Evolutionary conservation across 1,140 invertebrate species (phyloP).

Genomic region (Eumaeus atala): DNA sequence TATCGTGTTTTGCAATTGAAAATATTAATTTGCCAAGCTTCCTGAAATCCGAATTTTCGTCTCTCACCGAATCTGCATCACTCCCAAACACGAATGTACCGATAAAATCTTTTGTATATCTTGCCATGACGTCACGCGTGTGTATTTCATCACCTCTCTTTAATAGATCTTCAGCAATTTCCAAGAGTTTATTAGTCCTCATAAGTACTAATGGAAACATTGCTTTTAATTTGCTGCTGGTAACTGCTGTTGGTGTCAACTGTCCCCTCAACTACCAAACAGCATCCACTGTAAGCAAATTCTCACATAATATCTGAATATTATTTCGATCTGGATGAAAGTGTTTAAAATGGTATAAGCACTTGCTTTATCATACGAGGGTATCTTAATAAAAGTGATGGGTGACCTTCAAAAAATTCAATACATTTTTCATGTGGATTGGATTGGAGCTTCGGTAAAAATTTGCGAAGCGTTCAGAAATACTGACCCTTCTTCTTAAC

Average conservation of each 20-base stretch:
- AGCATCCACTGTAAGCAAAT: no score
- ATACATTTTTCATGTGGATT: no score
- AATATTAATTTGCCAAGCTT: slow-evolving; percentile 20
- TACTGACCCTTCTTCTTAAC: no score
- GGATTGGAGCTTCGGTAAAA: no score
- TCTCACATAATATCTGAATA: no score
- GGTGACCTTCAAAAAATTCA: no score
- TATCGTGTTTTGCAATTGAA: slow-evolving; percentile 3
- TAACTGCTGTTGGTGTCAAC: slow-evolving; percentile 74
- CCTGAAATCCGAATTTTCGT: slow-evolving; percentile 21
- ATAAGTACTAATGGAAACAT: slow-evolving; percentile 58
- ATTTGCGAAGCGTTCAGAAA: no score
- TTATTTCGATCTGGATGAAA: no score
- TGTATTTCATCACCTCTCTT: slow-evolving; percentile 9
- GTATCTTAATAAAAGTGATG: no score
- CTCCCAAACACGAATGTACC: slow-evolving; percentile 20
- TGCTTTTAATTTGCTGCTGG: slow-evolving; percentile 68
- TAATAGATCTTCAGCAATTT: not conserved
- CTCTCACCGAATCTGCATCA: slow-evolving; percentile 11
- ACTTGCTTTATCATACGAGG: no score
- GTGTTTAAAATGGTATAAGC: no score
- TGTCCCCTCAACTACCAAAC: slow-evolving; percentile 71
- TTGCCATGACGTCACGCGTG: slow-evolving; percentile 18
- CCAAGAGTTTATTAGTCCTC: not conserved
- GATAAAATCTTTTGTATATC: slow-evolving; percentile 24